Evolutionary conservation across 2,113 vertebrate species (phyloP).

Genomic region (Numida meleagris): DNA sequence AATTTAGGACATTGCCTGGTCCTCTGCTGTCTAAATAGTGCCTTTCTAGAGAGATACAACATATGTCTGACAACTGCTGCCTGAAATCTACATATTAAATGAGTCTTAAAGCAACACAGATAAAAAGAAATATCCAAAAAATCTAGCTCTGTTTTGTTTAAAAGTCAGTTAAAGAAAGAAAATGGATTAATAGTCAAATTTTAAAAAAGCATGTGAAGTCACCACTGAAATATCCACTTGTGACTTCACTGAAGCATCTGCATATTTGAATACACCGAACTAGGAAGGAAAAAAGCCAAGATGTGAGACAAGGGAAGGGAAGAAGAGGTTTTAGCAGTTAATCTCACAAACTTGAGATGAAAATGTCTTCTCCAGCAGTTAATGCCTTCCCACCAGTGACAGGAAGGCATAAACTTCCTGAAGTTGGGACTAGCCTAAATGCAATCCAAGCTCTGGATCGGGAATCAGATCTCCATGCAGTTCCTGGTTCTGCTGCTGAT

Average conservation of each 20-base stretch:
- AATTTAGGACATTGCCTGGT: not conserved
- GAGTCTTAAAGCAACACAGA: not conserved
- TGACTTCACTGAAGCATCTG: conserved; percentile 7
- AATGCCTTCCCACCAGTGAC: not conserved
- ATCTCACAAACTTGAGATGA: not conserved
- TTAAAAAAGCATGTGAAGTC: not conserved
- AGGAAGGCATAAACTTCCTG: not conserved
- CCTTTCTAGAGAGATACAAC: not conserved
- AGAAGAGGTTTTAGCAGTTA: not conserved
- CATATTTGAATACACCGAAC: not conserved
- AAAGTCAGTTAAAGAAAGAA: conserved; percentile 1
- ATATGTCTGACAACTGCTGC: not conserved
- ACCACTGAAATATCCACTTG: not conserved
- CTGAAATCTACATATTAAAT: not conserved
- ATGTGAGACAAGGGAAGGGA: not conserved
- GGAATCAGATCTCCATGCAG: not conserved
- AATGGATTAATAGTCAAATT: not conserved
- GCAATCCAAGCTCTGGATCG: not conserved
- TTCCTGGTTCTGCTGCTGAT: not conserved
- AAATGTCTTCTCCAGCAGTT: not conserved
- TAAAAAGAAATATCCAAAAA: not conserved
- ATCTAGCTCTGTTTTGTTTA: conserved; percentile 7
- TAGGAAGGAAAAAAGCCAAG: not conserved
- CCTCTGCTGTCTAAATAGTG: not conserved
- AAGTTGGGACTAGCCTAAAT: not conserved